Conservation (phyloP, 2,888 invertebrate genomes). For the Hedya salicella region DNA sequence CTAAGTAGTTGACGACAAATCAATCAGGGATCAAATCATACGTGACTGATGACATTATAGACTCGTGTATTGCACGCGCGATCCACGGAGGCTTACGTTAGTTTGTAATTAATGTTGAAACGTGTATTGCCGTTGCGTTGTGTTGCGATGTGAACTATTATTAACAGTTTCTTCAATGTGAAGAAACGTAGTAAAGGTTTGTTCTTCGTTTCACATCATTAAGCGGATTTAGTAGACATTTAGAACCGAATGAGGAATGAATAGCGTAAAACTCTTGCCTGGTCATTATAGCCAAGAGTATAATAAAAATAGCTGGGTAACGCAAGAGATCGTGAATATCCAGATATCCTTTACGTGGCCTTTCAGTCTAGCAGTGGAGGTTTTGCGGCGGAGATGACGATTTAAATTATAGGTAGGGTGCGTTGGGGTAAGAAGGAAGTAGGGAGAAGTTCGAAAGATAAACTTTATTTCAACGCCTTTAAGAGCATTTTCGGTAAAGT, state of each 20-base stretch:
- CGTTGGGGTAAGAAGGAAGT: no score
- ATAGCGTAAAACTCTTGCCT: not conserved
- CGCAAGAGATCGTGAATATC: no score
- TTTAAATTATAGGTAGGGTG: no score
- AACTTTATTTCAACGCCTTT: no score
- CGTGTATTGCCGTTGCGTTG: conserved; percentile 16
- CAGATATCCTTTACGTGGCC: no score
- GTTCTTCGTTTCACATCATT: conserved; percentile 24
- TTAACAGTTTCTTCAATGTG: conserved; percentile 14
- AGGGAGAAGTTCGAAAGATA: no score
- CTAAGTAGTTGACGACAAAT: conserved; percentile 19
- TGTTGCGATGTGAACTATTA: conserved; percentile 27
- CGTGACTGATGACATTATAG: conserved; percentile 11
- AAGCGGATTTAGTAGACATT: conserved; percentile 11
- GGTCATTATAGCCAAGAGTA: no score
- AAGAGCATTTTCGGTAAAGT: no score
- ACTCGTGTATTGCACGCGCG: conserved; percentile 20
- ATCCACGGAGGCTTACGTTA: conserved; percentile 9
- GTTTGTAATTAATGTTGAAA: conserved; percentile 17
- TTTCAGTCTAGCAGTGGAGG: no score
- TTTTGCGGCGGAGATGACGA: no score
- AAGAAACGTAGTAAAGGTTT: conserved; percentile 24
- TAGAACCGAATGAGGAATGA: not conserved
- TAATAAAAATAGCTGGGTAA: no score
- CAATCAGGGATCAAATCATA: conserved; percentile 35